Percentiles rank a stretch among this genome's conserved stretches.
These are phyloP conservation scores for Glyphotaelius pellucidus DNA, from an alignment of 2,888 invertebrate genomes.

Conservation along the genomic window DNA sequence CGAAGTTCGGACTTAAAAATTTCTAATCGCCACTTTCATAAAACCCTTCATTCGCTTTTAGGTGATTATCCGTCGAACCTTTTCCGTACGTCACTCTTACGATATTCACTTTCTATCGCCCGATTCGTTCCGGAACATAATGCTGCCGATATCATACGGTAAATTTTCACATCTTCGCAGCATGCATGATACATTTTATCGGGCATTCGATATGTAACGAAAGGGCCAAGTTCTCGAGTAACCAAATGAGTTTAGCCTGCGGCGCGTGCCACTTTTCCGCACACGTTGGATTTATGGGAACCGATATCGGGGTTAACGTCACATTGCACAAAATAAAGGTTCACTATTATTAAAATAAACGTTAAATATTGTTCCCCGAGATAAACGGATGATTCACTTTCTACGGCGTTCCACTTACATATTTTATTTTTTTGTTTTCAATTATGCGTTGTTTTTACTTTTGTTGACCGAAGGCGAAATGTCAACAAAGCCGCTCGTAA, in stretches of 20 bases:
- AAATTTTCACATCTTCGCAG: constrained; percentile 1
- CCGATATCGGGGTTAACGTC: neutral
- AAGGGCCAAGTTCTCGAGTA: neutral
- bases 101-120: constrained; percentile 30
- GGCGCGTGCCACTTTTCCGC: neutral
- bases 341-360: constrained; percentile 26
- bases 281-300: constrained; percentile 13
- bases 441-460: neutral
- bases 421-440: neutral
- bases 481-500: constrained; percentile 5
- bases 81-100: neutral
- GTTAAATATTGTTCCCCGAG: constrained; percentile 24
- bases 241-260: neutral
- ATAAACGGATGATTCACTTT: constrained; percentile 21
- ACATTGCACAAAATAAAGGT: constrained; percentile 4
- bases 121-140: constrained; percentile 19
- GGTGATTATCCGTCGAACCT: neutral
- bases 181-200: neutral
- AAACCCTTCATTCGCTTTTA: constrained; percentile 12
- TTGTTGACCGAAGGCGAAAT: constrained; percentile 26
- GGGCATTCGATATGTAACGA: neutral
- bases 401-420: neutral
- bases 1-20: neutral
- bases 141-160: neutral
- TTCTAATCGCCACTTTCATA: constrained; percentile 9